phyloP scores from a whole-genome alignment of 53 echinoderm and acorn worm species.

The Holothuria scabra region DNA sequence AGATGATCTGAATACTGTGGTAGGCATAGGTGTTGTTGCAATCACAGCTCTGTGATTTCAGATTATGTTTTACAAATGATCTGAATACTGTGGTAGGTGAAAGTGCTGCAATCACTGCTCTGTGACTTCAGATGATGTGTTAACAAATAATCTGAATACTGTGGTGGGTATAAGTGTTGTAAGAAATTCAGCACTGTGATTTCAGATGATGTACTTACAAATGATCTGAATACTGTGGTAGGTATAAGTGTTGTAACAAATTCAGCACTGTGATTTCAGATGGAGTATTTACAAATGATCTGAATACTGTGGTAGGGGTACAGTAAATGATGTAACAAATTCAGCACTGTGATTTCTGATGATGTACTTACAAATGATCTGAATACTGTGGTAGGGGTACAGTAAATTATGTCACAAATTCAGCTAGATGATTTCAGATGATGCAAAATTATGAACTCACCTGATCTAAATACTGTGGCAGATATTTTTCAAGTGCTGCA shows the following conservation, averaged over 20 bases:
- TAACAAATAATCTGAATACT: no score
- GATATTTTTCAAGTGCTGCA: constrained; percentile 39
- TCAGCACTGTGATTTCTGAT: constrained; percentile 70
- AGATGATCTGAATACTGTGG: constrained; percentile 74
- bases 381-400: constrained; percentile 62
- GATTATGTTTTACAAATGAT: no score
- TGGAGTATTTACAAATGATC: constrained; percentile 56
- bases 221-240: constrained; percentile 73
- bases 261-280: not conserved
- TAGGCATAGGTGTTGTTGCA: constrained; percentile 32
- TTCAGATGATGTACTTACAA: no score
- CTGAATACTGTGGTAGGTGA: no score
- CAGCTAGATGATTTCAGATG: constrained; percentile 73
- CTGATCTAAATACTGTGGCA: constrained; percentile 76
- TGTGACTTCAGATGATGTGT: no score
- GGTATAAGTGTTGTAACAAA: constrained; percentile 45
- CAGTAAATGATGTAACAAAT: constrained; percentile 50
- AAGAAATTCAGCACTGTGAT: no score
- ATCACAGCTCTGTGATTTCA: no score
- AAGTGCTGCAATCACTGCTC: no score
- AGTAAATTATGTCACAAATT: constrained; percentile 47
- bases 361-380: constrained; percentile 80
- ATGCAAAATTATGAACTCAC: constrained; percentile 49
- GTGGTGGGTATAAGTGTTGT: no score
- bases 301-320: constrained; percentile 59